Conservation (phyloP, 2,113 vertebrate genomes). For the Excalfactoria chinensis region DNA sequence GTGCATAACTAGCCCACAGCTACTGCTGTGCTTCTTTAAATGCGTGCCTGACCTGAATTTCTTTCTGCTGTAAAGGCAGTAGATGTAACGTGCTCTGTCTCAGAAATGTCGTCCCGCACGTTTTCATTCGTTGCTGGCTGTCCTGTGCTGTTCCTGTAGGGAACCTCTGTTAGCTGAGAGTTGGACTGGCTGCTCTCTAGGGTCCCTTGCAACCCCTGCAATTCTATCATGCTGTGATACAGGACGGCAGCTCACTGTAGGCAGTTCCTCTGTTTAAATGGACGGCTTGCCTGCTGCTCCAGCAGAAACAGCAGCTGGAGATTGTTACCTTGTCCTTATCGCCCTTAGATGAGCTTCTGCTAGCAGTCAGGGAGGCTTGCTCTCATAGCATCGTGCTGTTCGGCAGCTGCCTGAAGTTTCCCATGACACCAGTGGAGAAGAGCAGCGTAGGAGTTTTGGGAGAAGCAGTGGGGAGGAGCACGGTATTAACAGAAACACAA, state of each 20-base stretch:
- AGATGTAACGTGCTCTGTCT: background rate
- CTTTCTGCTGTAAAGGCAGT: background rate
- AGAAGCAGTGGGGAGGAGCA: background rate
- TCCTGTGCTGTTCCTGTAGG: too few relatives aligned
- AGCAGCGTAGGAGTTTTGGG: background rate
- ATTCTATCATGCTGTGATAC: too few relatives aligned
- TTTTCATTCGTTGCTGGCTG: background rate
- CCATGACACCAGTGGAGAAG: background rate
- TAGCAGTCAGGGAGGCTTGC: background rate
- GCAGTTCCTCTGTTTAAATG: background rate
- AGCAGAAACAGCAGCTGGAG: background rate
- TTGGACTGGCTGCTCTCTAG: too few relatives aligned
- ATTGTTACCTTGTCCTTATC: background rate
- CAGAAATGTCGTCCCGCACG: background rate
- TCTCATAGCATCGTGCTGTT: background rate
- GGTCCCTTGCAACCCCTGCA: too few relatives aligned
- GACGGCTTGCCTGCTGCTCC: background rate
- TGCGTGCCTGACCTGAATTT: background rate
- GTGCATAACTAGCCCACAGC: background rate
- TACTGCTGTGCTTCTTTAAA: background rate
- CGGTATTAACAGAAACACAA: background rate
- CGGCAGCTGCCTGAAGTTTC: conserved; percentile 8
- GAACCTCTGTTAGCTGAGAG: too few relatives aligned
- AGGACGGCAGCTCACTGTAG: background rate
- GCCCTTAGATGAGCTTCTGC: background rate